Evolutionary conservation across 2,888 invertebrate genomes (phyloP), one percentile per base, ranked within the genome.

Genomic region (Melolontha melolontha): DNA sequence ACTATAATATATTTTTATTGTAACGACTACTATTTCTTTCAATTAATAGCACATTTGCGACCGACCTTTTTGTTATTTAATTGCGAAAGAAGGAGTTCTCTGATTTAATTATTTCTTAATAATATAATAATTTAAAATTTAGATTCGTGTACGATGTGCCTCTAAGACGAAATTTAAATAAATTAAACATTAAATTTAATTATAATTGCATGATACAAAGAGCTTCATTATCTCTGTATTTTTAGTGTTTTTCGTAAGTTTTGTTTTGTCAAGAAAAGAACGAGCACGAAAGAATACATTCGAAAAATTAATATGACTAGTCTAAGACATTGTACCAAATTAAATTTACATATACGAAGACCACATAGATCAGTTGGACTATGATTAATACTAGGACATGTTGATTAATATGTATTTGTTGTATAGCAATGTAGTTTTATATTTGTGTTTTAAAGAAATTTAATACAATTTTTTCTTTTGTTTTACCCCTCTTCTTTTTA

Each of bases 351-450:
- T 16, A 17, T 16, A 54, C 40, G 40, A 16, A 40, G 40, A 40
- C 40, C 14, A 40, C 17, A 40, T 17, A 40, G 44, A 44, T 14
- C 44, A 44, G 5, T 12, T 44, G 34, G 34, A 34, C 34, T 54
- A 54, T 54, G 29, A 39, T 39, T 54, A 54, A 17, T 17, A 54
- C 54, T 54, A 40, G 40, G 29, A 16, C 39, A 54, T 54, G 54
- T 49, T 62, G 49, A 34, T 62, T 62, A 62, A 34, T 49, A 40
- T 62, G 49, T 62, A 62, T 50, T 62, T 62, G 62, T 62, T 62
- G 47, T 47, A 34, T 62, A 49, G 40, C 54, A 17, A 47, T 62
- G 47, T 62, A 62, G 62, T 62, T 62, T 62, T 62, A 62, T 62
- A 49, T 44, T 27, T 41, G 54, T 62, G 62, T 62, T 49, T 62